Base-by-base conservation (phyloP, 2,113 vertebrate genomes). In the Sclerurus mexicanus region DNA sequence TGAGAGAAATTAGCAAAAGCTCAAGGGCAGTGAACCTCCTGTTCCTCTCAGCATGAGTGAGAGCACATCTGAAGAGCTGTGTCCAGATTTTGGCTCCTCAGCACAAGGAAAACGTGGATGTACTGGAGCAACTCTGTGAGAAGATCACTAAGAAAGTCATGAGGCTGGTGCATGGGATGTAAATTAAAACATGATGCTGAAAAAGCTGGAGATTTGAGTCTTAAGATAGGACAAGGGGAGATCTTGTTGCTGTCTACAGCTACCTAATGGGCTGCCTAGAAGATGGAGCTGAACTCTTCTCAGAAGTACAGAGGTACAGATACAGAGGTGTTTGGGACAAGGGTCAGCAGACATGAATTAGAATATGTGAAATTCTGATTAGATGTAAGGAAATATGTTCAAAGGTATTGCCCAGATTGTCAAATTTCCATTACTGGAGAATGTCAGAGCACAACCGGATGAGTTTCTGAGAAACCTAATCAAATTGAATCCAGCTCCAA, bases 161-260 rank as follows among this genome's bases (percentile, higher is more conserved):
- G 19, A 11, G 30, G 0, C 19, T 81, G 30, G 10, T 12, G 11
- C 14, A 60, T 49, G 47, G 39, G 5, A 58, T 76, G 14, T 56
- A 62, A 27, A 52, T 52, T 27, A 27, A 77, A 77, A 81, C 6
- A 20, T n/a, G 12, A 40, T 63, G 27, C 13, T 77, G 30, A 66
- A 35, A 60, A 77, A 81, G 55, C 6, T 24, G 9, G 1, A 1
- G 3, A 0, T 0, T 66, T 53, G 35, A 68, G 12, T 21, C 53
- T 60, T 69, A 56, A 56, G 4, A 33, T 8, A 80, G 37, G 22
- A 55, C 14, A 56, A 80, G 2, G 11, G 13, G 18, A 69, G 33
- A 77, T 30, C 23, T 30, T 77, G 25, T 39, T 85, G 30, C 10
- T 85, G 2, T 40, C 21, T 60, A 14, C 46, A 80, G 46, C 11